These are phyloP conservation scores for Brachionus asplanchnoidis DNA, from an alignment of 1,140 invertebrate genomes.

Conservation along the genomic window DNA sequence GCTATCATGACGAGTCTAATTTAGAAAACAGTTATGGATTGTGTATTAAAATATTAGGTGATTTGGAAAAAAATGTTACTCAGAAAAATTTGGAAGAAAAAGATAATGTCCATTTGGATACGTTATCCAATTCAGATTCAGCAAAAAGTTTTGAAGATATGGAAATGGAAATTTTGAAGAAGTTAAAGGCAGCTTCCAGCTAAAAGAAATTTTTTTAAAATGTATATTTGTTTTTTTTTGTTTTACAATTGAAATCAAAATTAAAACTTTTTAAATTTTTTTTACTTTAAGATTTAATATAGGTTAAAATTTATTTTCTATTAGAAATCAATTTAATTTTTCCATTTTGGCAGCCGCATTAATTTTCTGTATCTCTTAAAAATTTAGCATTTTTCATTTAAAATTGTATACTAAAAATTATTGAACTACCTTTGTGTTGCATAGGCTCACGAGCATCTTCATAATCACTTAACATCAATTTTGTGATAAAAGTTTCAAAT, in stretches of 20 bases:
- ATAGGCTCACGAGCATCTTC: no score
- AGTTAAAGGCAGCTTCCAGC: neutral
- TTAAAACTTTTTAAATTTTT: no score
- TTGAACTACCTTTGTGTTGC: no score
- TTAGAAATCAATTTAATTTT: neutral
- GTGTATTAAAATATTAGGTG: neutral
- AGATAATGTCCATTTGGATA: neutral
- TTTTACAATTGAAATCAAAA: neutral
- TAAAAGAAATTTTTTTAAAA: neutral
- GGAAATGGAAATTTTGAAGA: conserved; percentile 37
- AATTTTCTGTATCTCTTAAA: no score
- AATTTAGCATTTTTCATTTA: no score
- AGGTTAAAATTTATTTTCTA: neutral
- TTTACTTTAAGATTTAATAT: no score
- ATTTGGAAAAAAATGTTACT: neutral
- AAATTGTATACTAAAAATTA: no score
- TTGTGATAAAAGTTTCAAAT: no score
- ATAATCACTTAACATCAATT: no score
- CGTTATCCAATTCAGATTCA: neutral
- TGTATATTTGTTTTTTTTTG: neutral
- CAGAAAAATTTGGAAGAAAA: neutral
- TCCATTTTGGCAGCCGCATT: no score
- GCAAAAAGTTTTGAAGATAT: conserved; percentile 14
- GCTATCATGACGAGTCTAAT: neutral
- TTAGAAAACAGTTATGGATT: neutral